Percentiles rank a stretch among this genome's conserved stretches.
Evolutionary conservation across 2,888 invertebrate genomes (phyloP).

Genomic region (Drosophila mettleri): DNA sequence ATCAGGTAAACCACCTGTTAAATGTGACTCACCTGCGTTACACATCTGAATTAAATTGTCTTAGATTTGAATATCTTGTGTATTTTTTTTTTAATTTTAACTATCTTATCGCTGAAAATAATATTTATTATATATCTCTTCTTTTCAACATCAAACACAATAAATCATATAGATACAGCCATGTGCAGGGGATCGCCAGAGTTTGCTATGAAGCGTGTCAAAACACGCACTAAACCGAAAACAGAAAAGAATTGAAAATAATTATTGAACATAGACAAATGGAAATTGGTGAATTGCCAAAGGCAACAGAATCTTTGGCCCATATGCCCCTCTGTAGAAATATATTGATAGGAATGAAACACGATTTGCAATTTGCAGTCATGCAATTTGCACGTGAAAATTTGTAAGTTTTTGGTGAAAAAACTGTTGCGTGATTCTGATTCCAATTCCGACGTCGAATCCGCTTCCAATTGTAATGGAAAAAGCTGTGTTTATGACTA

Average conservation of each 20-base stretch:
- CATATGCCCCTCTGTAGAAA: slow-evolving; percentile 9
- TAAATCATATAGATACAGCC: slow-evolving; percentile 61
- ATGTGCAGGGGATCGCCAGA: slow-evolving; percentile 19
- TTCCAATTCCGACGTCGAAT: slow-evolving; percentile 43
- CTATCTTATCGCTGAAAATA: slow-evolving; percentile 46
- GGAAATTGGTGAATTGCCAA: slow-evolving; percentile 55
- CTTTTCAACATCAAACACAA: slow-evolving; percentile 67
- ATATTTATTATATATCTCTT: slow-evolving; percentile 49
- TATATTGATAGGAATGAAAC: background rate
- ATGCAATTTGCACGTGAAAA: slow-evolving; percentile 41
- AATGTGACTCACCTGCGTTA: slow-evolving; percentile 31
- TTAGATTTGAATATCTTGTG: background rate
- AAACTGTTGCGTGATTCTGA: slow-evolving; percentile 50
- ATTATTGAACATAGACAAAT: slow-evolving; percentile 21
- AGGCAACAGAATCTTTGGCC: slow-evolving; percentile 8
- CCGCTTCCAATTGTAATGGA: slow-evolving; percentile 3
- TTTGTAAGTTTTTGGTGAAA: slow-evolving; percentile 23
- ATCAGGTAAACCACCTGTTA: slow-evolving; percentile 13
- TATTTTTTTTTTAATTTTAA: background rate
- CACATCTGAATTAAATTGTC: slow-evolving; percentile 24
- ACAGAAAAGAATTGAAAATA: background rate
- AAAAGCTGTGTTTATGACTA: slow-evolving; percentile 45
- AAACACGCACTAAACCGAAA: slow-evolving; percentile 32
- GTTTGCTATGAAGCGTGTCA: slow-evolving; percentile 59
- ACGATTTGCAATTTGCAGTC: slow-evolving; percentile 49